Evolutionary conservation across 2,797 vertebrate genomes (phyloP), one percentile per base, ranked within the genome.

Genomic region (Garrulus glandarius): DNA sequence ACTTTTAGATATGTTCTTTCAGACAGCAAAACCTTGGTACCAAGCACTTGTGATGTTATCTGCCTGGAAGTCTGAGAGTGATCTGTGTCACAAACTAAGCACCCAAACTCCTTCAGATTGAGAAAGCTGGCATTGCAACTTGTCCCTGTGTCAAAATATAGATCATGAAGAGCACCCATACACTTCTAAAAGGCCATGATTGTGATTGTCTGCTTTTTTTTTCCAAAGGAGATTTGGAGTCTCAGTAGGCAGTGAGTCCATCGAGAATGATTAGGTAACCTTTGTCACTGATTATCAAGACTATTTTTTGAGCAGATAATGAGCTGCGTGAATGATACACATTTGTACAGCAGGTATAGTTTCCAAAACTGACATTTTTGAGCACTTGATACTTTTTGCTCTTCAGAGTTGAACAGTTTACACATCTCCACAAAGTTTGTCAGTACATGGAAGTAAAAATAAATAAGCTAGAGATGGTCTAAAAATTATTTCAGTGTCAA

Each of bases 261-360:
- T 36, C n/a, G 41, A 92, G 15, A 89, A 80, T 91, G 81, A 92
- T 52, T 92, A 75, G 34, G 81, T 79, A 91, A 78, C 43, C 23
- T 92, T 80, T 93, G 49, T 20, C 34, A 29, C 68, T 96, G 93
- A 87, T 87, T 93, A 89, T n/a, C 41, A 44, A 30, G 34, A 70
- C 39, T 83, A 29, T 60, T 87, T 86, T 94, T 87, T 55, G 52
- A 89, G 37, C 30, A 27, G 47, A 84, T 72, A 93, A 94, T 69
- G 55, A 84, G 44, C 67, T 57, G 22, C 65, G 50, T 55, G 59
- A 91, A 76, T 57, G 37, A 47, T 11, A 93, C 91, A 22, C 52
- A 61, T 81, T 83, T 79, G 52, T 76, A 83, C 29, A 64, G 32
- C 10, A 89, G 23, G 15, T 87, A 47, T 11, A 52, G 15, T 64